These are phyloP conservation scores for Parnassius smintheus DNA, from an alignment of 2,888 invertebrate species.

Conservation along the genomic window DNA sequence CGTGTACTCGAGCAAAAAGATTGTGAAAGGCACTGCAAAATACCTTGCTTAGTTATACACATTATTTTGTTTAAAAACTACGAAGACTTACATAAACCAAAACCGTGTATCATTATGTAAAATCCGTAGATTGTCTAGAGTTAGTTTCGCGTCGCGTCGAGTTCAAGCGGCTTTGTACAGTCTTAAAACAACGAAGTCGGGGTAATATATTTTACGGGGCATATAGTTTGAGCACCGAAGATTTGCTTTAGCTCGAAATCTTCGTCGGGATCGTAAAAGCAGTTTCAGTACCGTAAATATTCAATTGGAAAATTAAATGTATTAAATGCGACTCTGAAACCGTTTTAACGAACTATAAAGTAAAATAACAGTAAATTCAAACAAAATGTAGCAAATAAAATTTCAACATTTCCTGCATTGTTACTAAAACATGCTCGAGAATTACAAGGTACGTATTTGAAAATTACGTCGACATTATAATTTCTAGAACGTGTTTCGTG, in stretches of 20 bases:
- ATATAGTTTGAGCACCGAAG: slow-evolving; percentile 10
- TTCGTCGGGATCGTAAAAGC: slow-evolving; percentile 6
- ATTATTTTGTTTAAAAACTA: no score
- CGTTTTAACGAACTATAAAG: slow-evolving; percentile 8
- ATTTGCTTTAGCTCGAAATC: slow-evolving; percentile 11
- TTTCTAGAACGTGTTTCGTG: slow-evolving; percentile 17
- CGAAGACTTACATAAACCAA: no score
- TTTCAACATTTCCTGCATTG: slow-evolving; percentile 7
- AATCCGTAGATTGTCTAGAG: slow-evolving; percentile 1
- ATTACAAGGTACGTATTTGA: slow-evolving; percentile 19
- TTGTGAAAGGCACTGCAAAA: no score
- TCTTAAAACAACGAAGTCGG: slow-evolving; percentile 7
- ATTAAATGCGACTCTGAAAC: slow-evolving; percentile 5
- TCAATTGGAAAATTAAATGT: slow-evolving; percentile 2
- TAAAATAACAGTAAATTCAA: background rate
- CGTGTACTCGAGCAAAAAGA: background rate
- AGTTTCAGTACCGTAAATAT: slow-evolving; percentile 14
- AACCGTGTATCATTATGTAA: background rate
- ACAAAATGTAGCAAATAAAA: slow-evolving; percentile 8
- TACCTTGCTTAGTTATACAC: no score
- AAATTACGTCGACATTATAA: slow-evolving; percentile 12
- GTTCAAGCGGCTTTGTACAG: slow-evolving; percentile 5
- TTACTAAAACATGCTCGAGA: slow-evolving; percentile 21
- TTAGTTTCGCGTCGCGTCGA: slow-evolving; percentile 1
- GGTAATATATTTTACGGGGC: slow-evolving; percentile 1